Evolutionary conservation across 1,140 invertebrate species (phyloP), one percentile per base, ranked within the genome.

Genomic region (Anagrus nilaparvatae): DNA sequence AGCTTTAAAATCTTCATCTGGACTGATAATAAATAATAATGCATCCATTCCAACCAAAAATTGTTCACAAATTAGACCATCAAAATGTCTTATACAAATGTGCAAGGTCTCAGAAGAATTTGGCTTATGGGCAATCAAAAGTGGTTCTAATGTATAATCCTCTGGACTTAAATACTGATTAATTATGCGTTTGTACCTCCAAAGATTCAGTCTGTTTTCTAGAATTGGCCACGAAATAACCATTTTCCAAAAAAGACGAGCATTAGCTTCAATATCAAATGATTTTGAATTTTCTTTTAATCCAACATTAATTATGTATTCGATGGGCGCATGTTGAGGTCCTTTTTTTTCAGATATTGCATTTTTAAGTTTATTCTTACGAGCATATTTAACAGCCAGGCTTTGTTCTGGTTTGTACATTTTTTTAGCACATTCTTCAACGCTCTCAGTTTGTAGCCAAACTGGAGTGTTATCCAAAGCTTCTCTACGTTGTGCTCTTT

Each of bases 241-340:
- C 17, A 81, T 49, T 62, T 85, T 85, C 78, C 78, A 84, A 55
- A 73, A 83, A 34, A 73, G 61, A 46, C 70, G 70, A 44, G 55
- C 43, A 16, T 29, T 17, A 10, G 38, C 28, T 36, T 56, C 47
- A 1, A 46, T 51, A 0, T 61, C 50, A 2, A 50, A 37, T 4
- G 40, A 47, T 32, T 53, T 58, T 9, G 51, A 36, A 31, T 61
- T 60, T 30, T 67, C 55, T 30, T 58, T 62, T n/a, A 66, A 46
- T 5, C 63, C 66, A 3, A 48, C 50, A 20, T 59, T 54, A 7
- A 58, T 52, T 3, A 63, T 46, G 10, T 51, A 18, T 29, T 63
- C 58, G 10, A 65, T 50, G 0, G 62, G 59, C 2, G 51, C 33
- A 12, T 8, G n/a, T 6, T 12, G 9, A 10, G 21, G 29, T 38